Percentiles rank a stretch among this genome's conserved stretches.
Evolutionary conservation across 2,797 vertebrate species (phyloP).

Genomic region (Parambassis ranga): DNA sequence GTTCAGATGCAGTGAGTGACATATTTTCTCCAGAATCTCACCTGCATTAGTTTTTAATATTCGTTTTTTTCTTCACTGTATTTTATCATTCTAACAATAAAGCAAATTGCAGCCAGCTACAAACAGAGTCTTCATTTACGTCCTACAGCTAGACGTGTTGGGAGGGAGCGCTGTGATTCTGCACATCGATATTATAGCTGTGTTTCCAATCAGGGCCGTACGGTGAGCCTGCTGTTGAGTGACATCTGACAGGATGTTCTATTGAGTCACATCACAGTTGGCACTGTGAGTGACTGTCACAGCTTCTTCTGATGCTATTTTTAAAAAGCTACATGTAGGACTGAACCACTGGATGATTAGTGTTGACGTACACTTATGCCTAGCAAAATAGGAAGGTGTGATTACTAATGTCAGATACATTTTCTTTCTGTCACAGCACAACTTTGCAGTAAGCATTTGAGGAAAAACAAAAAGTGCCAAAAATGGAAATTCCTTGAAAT

Average conservation of each 20-base stretch:
- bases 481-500: too few species aligned
- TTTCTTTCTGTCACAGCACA: background rate
- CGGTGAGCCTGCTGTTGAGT: conserved; percentile 48
- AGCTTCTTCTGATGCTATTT: conserved; percentile 48
- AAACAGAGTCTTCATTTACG: conserved; percentile 45
- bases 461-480: too few species aligned
- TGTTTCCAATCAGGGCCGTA: conserved; percentile 57
- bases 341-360: conserved; percentile 16
- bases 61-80: background rate
- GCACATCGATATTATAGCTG: conserved; percentile 3
- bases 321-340: conserved; percentile 41
- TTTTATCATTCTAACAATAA: conserved; percentile 15
- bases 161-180: background rate
- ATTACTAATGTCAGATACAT: conserved; percentile 32
- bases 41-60: conserved; percentile 4
- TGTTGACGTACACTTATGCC: conserved; percentile 37
- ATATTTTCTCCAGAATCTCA: conserved; percentile 7
- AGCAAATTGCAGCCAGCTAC: conserved; percentile 3
- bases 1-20: conserved; percentile 4
- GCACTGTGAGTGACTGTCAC: conserved; percentile 3
- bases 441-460: background rate
- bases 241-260: conserved; percentile 42
- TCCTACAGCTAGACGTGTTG: conserved; percentile 38
- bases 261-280: conserved; percentile 25
- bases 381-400: background rate